Evolutionary conservation across 2,113 vertebrate species (phyloP).

Genomic region (Hoplias malabaricus): DNA sequence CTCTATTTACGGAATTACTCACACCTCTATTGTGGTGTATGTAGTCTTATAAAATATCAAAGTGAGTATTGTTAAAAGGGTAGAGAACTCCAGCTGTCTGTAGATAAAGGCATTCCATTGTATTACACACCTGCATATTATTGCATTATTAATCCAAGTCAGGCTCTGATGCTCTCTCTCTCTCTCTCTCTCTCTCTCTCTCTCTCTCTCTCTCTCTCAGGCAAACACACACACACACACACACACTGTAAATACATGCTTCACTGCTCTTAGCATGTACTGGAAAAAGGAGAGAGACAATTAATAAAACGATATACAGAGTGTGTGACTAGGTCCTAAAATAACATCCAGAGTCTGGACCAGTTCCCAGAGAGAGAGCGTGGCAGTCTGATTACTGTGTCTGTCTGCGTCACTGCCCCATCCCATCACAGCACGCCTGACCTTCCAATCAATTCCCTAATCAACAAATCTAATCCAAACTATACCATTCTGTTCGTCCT

Average conservation of each 20-base stretch:
- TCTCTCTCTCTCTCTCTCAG: neutral
- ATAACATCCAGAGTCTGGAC: slow-evolving; percentile 60
- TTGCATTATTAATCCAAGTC: neutral
- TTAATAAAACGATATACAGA: slow-evolving; percentile 56
- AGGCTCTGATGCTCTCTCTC: neutral
- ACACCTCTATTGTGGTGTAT: no score
- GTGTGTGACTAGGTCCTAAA: slow-evolving; percentile 56
- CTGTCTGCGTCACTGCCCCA: slow-evolving; percentile 56
- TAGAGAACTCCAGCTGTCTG: neutral
- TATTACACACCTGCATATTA: neutral
- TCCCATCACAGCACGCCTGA: slow-evolving; percentile 26
- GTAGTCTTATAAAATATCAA: neutral
- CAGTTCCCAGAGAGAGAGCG: slow-evolving; percentile 55
- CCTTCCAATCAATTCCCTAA: slow-evolving; percentile 21
- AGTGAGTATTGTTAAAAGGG: neutral
- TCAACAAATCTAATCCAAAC: slow-evolving; percentile 50
- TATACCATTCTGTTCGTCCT: slow-evolving; percentile 12
- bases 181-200: neutral
- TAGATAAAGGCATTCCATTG: neutral
- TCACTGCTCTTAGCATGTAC: slow-evolving; percentile 13
- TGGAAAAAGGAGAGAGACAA: slow-evolving; percentile 31
- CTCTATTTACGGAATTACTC: no score
- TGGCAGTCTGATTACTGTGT: slow-evolving; percentile 51
- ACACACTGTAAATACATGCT: neutral
- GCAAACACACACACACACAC: neutral